phyloP scores from a whole-genome alignment of 2,113 vertebrate genomes.

The Crotalus horridus region DNA sequence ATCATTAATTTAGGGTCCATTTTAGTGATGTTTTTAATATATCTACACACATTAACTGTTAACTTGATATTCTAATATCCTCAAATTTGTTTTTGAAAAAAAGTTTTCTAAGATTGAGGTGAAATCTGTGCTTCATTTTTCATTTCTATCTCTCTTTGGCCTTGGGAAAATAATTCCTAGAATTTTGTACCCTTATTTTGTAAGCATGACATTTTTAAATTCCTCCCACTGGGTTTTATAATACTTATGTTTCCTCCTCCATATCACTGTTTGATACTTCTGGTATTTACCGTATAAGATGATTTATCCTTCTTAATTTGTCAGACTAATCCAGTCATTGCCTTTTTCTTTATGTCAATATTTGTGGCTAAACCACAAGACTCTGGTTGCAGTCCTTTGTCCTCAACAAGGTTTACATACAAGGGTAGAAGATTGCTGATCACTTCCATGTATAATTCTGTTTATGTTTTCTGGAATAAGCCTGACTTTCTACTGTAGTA shows the following conservation, averaged over 20 bases:
- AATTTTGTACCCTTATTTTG: not conserved
- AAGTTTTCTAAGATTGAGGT: not conserved
- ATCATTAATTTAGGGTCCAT: not conserved
- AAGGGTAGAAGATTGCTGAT: not conserved
- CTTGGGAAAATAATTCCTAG: not conserved
- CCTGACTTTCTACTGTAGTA: not conserved
- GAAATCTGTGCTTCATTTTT: not conserved
- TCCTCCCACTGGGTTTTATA: not conserved
- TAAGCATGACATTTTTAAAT: not conserved
- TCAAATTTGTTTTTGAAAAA: not conserved
- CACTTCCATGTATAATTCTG: not conserved
- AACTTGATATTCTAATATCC: not conserved
- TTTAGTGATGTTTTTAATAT: not conserved
- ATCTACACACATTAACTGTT: not conserved
- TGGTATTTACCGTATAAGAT: not conserved
- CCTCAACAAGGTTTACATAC: not conserved
- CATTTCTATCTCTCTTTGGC: not conserved
- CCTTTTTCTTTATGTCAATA: not conserved
- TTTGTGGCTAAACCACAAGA: not conserved
- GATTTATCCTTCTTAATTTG: not conserved
- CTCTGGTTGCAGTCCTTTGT: not conserved
- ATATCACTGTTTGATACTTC: not conserved
- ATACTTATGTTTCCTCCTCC: not conserved
- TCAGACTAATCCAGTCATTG: not conserved
- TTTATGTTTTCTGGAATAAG: not conserved